phyloP scores from a whole-genome alignment of 2,797 vertebrate genomes.

The Tamandua tetradactyla region DNA sequence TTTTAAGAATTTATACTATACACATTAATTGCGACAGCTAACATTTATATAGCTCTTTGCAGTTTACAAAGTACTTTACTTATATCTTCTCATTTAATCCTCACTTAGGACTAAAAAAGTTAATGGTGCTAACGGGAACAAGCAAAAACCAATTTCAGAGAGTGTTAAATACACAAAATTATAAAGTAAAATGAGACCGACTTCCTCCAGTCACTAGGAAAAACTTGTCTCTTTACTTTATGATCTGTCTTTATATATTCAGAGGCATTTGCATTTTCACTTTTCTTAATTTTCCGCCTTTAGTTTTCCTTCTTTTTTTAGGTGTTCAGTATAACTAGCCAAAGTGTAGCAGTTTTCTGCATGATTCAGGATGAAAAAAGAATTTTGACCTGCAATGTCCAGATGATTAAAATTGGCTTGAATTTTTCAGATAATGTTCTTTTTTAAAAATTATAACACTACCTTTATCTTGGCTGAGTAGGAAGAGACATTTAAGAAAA shows the following conservation, averaged over 20 bases:
- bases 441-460: not conserved
- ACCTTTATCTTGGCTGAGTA: slow-evolving; percentile 48
- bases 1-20: not conserved
- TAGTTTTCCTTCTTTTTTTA: not conserved
- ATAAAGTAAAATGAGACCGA: slow-evolving; percentile 65
- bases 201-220: not conserved
- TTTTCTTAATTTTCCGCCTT: not conserved
- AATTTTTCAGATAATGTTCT: slow-evolving; percentile 25
- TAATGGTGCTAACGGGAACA: slow-evolving; percentile 25
- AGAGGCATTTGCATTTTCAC: not conserved
- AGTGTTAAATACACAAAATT: slow-evolving; percentile 66
- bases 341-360: not conserved
- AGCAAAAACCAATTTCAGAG: slow-evolving; percentile 54
- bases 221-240: not conserved
- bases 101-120: slow-evolving; percentile 51
- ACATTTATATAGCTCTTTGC: slow-evolving; percentile 29
- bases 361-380: not conserved
- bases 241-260: not conserved
- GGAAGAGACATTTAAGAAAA: slow-evolving; percentile 39
- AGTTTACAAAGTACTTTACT: slow-evolving; percentile 52
- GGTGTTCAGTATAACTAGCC: not conserved
- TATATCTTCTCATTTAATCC: slow-evolving; percentile 62
- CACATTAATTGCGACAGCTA: slow-evolving; percentile 37
- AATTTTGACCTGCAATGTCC: not conserved
- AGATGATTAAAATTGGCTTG: slow-evolving; percentile 37